These are phyloP conservation scores for Tinea pellionella DNA, from an alignment of 2,888 invertebrate genomes.

Conservation along the genomic window DNA sequence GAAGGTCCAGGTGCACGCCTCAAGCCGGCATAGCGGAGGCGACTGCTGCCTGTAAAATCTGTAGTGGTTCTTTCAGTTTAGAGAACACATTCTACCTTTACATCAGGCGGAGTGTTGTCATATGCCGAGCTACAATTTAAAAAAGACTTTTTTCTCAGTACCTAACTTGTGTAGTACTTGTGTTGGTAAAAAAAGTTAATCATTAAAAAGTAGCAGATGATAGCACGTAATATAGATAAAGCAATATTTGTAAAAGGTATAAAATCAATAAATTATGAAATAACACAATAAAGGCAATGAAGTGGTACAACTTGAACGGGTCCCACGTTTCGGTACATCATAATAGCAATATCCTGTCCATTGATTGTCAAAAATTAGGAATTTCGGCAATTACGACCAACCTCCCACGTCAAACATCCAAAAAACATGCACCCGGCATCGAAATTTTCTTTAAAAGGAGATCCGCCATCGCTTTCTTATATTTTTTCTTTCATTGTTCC, in stretches of 20 bases:
- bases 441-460: conserved; percentile 53
- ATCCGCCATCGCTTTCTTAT: conserved; percentile 43
- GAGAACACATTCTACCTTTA: too few relatives aligned
- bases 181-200: too few relatives aligned
- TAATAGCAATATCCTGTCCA: conserved; percentile 67
- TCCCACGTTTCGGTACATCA: conserved; percentile 38
- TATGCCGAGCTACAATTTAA: too few relatives aligned
- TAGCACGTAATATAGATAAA: background rate
- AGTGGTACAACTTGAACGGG: conserved; percentile 10
- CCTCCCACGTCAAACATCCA: conserved; percentile 59
- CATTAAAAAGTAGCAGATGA: background rate
- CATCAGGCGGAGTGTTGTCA: too few relatives aligned
- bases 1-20: too few relatives aligned
- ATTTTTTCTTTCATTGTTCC: conserved; percentile 54
- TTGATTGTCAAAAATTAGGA: conserved; percentile 68
- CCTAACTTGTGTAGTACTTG: too few relatives aligned
- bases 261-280: conserved; percentile 3
- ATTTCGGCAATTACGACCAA: conserved; percentile 66
- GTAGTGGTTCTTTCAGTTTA: too few relatives aligned
- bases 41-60: too few relatives aligned
- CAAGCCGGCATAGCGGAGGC: too few relatives aligned
- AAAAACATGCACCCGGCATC: conserved; percentile 57
- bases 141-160: too few relatives aligned
- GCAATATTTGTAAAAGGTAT: background rate
- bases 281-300: conserved; percentile 11